phyloP scores from a whole-genome alignment of 2,113 vertebrate species.

The Rhadina sibilatrix region DNA sequence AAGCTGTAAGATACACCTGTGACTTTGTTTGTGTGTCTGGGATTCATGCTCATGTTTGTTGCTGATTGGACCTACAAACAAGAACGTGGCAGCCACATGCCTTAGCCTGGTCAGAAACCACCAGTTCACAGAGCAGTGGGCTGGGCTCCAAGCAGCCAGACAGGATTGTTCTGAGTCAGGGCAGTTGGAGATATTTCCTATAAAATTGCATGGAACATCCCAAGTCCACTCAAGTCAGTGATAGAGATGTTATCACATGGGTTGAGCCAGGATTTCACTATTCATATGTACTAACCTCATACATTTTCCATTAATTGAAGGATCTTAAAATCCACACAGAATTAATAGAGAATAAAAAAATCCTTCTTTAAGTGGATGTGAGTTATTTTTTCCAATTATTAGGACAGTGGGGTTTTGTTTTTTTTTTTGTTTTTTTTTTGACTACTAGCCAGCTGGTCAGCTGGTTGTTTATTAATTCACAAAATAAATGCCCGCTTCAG shows the following conservation, averaged over 20 bases:
- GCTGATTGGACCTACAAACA: not conserved
- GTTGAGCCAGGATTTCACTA: not conserved
- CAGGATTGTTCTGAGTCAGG: not conserved
- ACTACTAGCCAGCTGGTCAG: not conserved
- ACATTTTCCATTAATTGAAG: not conserved
- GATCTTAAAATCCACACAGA: not conserved
- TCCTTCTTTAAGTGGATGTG: not conserved
- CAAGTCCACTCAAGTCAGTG: not conserved
- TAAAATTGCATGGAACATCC: not conserved
- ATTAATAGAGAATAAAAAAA: not conserved
- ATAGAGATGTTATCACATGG: not conserved
- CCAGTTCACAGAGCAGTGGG: rapidly evolving
- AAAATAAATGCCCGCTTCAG: not conserved
- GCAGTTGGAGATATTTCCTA: not conserved
- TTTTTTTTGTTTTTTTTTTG: not conserved
- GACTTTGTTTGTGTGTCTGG: not conserved
- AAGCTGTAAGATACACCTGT: not conserved
- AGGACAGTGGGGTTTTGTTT: not conserved
- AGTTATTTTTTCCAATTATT: not conserved
- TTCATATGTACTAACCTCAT: not conserved
- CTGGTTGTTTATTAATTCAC: not conserved
- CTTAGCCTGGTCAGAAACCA: not conserved
- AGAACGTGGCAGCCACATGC: not conserved
- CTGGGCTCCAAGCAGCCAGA: not conserved
- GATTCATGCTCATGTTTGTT: not conserved